Conservation (phyloP, 1,140 invertebrate species). For the Paraescarpia echinospica region DNA sequence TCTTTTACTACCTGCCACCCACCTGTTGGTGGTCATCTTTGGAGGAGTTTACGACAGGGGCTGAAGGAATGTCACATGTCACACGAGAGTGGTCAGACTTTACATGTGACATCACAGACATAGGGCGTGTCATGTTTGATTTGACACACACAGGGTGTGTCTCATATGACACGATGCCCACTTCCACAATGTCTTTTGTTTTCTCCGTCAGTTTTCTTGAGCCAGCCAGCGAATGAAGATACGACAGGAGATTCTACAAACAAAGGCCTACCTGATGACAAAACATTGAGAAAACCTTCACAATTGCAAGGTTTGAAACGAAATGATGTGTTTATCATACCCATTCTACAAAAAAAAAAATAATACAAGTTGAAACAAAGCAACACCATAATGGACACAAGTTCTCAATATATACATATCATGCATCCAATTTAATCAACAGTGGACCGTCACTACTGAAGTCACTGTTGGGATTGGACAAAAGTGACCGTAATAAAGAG, state of each 20-base stretch:
- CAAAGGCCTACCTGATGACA: not conserved
- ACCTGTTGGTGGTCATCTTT: not conserved
- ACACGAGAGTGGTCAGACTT: not conserved
- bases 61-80: not conserved
- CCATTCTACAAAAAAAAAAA: too few relatives aligned
- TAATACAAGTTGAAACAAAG: too few relatives aligned
- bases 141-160: not conserved
- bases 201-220: not conserved
- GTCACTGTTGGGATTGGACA: too few relatives aligned
- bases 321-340: too few relatives aligned
- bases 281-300: too few relatives aligned
- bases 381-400: too few relatives aligned
- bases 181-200: not conserved
- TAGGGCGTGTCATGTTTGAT: not conserved
- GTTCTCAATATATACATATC: too few relatives aligned
- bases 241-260: not conserved
- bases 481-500: too few relatives aligned
- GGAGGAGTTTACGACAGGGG: not conserved
- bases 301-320: too few relatives aligned
- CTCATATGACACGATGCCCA: not conserved
- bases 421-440: too few relatives aligned
- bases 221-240: not conserved
- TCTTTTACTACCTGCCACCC: too few relatives aligned
- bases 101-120: not conserved
- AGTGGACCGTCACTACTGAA: too few relatives aligned